A percentile compares a stretch with the other conserved stretches of the same genome.
Evolutionary conservation across 1,140 invertebrate genomes (phyloP).

Genomic region (Micrasema longulum): DNA sequence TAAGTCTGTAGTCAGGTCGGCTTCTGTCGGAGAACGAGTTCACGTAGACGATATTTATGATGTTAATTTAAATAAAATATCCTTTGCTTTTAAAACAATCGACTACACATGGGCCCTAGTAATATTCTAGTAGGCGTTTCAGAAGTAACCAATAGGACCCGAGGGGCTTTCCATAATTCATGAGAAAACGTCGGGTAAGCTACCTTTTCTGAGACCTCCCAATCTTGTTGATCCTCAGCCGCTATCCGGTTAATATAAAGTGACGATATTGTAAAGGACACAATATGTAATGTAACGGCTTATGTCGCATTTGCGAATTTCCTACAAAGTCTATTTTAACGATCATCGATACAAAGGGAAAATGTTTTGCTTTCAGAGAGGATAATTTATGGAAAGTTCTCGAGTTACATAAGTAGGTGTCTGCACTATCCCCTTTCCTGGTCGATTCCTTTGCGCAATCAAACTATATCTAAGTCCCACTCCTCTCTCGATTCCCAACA

Average conservation of each 20-base stretch:
- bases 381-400: background rate
- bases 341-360: no score
- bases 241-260: conserved; percentile 34
- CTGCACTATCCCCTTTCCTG: background rate
- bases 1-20: no score
- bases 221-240: conserved; percentile 21
- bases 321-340: background rate
- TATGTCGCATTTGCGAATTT: conserved; percentile 16
- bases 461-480: conserved; percentile 12
- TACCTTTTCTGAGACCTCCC: conserved; percentile 35
- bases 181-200: conserved; percentile 35
- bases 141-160: conserved; percentile 30
- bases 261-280: conserved; percentile 33
- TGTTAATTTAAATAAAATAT: conserved; percentile 25
- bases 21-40: no score
- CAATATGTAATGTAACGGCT: conserved; percentile 28
- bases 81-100: conserved; percentile 28
- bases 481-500: conserved; percentile 1
- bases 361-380: background rate
- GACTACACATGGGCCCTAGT: conserved; percentile 20
- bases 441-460: conserved; percentile 27
- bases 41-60: background rate
- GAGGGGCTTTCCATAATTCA: conserved; percentile 33
- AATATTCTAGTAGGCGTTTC: conserved; percentile 31
- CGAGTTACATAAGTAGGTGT: background rate